phyloP scores from a whole-genome alignment of 1,140 invertebrate species.

The Leucophenga varia region DNA sequence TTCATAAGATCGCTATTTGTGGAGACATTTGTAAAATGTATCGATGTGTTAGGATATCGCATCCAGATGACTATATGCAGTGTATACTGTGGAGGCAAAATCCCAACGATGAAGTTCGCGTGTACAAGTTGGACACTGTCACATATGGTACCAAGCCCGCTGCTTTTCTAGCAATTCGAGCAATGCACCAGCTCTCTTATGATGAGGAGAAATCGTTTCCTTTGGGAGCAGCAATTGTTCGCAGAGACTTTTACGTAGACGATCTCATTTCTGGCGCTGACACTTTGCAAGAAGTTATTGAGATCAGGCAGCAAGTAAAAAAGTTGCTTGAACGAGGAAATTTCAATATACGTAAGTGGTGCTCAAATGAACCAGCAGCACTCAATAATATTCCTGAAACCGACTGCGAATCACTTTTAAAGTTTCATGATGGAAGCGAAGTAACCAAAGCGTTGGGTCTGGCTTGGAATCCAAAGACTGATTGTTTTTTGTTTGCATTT shows the following conservation, averaged over 20 bases:
- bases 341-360: slow-evolving; percentile 6
- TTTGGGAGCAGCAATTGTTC: slow-evolving; percentile 4
- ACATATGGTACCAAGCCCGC: slow-evolving; percentile 39
- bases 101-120: not conserved
- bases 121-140: slow-evolving; percentile 28
- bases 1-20: slow-evolving; percentile 6
- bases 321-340: not conserved
- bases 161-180: slow-evolving; percentile 32
- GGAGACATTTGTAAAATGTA: slow-evolving; percentile 25
- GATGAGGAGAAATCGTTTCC: slow-evolving; percentile 25
- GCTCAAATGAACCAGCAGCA: too few relatives aligned
- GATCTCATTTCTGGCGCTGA: slow-evolving; percentile 44
- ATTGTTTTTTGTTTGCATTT: slow-evolving; percentile 5
- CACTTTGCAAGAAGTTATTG: slow-evolving; percentile 19
- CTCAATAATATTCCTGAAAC: too few relatives aligned
- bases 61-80: slow-evolving; percentile 7
- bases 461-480: slow-evolving; percentile 10
- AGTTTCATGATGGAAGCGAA: slow-evolving; percentile 13
- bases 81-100: slow-evolving; percentile 8
- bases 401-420: slow-evolving; percentile 6
- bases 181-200: slow-evolving; percentile 36
- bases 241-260: slow-evolving; percentile 50
- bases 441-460: slow-evolving; percentile 7
- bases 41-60: slow-evolving; percentile 7
- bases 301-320: slow-evolving; percentile 14